A percentile compares a stretch with the other conserved stretches of the same genome.
Evolutionary conservation across 2,888 invertebrate species (phyloP).

Genomic region (Tetrapedia diversipes): DNA sequence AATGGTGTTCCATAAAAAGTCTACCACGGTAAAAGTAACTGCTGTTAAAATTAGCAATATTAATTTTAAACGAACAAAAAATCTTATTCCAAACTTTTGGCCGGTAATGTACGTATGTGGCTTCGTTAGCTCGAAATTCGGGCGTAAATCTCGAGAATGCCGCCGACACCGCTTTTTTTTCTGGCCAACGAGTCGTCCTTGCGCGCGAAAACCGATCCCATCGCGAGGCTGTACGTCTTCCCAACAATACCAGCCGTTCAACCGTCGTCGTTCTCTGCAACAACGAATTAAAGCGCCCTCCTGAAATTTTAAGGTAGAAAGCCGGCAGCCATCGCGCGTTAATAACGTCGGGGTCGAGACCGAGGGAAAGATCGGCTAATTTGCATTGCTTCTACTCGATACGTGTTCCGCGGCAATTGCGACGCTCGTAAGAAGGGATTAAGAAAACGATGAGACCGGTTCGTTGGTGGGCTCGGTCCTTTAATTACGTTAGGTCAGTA

Average conservation of each 20-base stretch:
- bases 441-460: constrained; percentile 15
- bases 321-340: constrained; percentile 31
- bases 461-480: neutral
- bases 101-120: too few relatives aligned
- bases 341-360: constrained; percentile 3
- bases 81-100: too few relatives aligned
- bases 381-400: neutral
- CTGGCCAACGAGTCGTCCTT: constrained; percentile 50
- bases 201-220: constrained; percentile 48
- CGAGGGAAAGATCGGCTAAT: neutral
- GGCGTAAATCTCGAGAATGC: constrained; percentile 56
- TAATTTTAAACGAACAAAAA: too few relatives aligned
- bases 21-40: too few relatives aligned
- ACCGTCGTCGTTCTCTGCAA: neutral
- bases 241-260: constrained; percentile 33
- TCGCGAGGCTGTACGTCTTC: constrained; percentile 50
- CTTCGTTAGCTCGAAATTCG: constrained; percentile 60
- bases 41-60: too few relatives aligned
- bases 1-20: too few relatives aligned
- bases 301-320: constrained; percentile 61
- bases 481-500: constrained; percentile 34
- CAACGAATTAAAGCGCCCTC: constrained; percentile 35
- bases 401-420: neutral
- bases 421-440: constrained; percentile 6
- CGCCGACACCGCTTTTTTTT: constrained; percentile 46